Conservation (phyloP, 2,888 invertebrate genomes). For the Emmelina monodactyla region DNA sequence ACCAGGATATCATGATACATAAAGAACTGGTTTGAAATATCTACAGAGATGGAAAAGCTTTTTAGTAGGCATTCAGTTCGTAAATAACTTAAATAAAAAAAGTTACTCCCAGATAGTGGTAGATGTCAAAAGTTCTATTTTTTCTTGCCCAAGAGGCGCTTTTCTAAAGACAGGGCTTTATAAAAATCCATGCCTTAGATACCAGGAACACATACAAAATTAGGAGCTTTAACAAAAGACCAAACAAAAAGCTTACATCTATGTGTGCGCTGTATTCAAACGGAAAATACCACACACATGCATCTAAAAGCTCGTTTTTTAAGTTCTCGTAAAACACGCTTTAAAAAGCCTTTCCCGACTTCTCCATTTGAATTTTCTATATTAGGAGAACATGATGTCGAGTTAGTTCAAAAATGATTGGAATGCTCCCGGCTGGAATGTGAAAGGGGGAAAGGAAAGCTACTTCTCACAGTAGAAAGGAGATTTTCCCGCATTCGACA, state of each 20-base stretch:
- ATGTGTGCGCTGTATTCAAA: conserved; percentile 16
- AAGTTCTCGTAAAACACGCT: conserved; percentile 36
- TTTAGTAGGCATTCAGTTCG: conserved; percentile 1
- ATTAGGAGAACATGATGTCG: conserved; percentile 35
- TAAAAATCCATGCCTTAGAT: conserved; percentile 32
- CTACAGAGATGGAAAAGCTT: background rate
- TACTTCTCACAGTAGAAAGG: conserved; percentile 38
- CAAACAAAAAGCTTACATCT: conserved; percentile 16
- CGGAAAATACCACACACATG: conserved; percentile 18
- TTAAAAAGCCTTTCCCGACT: conserved; percentile 57
- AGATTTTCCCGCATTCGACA: conserved; percentile 63
- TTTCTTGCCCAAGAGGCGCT: conserved; percentile 4
- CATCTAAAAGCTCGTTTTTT: conserved; percentile 27
- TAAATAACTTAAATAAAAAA: too few relatives aligned
- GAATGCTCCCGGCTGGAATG: conserved; percentile 12
- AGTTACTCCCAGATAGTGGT: too few relatives aligned
- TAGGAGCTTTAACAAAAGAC: conserved; percentile 14
- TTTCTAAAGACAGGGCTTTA: conserved; percentile 25
- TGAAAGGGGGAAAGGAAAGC: conserved; percentile 17
- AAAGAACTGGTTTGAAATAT: background rate
- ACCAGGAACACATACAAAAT: conserved; percentile 29
- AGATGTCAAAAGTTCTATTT: background rate
- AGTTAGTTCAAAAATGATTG: conserved; percentile 35
- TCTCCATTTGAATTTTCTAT: conserved; percentile 56
- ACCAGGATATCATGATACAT: conserved; percentile 25